phyloP scores from a whole-genome alignment of 2,888 invertebrate species.

The Ischnura elegans region DNA sequence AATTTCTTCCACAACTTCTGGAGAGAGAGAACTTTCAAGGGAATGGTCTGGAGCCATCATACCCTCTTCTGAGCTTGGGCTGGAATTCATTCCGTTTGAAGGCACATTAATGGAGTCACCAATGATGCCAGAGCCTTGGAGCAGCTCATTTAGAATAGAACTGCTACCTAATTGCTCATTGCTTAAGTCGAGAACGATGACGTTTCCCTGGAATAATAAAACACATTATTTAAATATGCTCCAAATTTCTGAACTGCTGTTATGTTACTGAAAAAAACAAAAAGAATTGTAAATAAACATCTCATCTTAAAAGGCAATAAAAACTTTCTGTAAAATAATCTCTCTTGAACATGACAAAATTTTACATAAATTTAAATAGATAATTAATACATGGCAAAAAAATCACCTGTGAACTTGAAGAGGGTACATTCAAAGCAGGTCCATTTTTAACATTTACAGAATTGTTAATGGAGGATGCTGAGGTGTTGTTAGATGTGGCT shows the following conservation, averaged over 20 bases:
- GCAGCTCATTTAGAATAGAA: constrained; percentile 74
- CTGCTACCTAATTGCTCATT: constrained; percentile 75
- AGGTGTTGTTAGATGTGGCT: constrained; percentile 3
- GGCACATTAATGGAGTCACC: constrained; percentile 73
- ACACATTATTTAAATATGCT: neutral
- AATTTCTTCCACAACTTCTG: constrained; percentile 4
- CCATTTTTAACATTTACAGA: constrained; percentile 60
- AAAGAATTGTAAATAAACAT: too few species aligned
- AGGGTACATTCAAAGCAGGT: constrained; percentile 57
- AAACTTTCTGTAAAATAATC: too few species aligned
- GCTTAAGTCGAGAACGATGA: constrained; percentile 75
- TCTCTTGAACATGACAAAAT: too few species aligned
- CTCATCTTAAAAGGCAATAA: neutral
- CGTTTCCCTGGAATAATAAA: constrained; percentile 74
- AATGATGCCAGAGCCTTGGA: constrained; percentile 75
- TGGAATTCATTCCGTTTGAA: constrained; percentile 67
- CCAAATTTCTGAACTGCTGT: too few species aligned
- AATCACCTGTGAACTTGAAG: constrained; percentile 65
- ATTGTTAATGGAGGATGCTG: neutral
- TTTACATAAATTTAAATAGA: too few species aligned
- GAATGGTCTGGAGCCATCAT: constrained; percentile 61
- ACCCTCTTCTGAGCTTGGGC: constrained; percentile 68
- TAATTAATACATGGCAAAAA: neutral
- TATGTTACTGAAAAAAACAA: neutral
- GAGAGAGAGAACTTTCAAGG: constrained; percentile 25